Base-by-base conservation (phyloP, 23 tunicate genomes). In the Trididemnum miniatum region DNA sequence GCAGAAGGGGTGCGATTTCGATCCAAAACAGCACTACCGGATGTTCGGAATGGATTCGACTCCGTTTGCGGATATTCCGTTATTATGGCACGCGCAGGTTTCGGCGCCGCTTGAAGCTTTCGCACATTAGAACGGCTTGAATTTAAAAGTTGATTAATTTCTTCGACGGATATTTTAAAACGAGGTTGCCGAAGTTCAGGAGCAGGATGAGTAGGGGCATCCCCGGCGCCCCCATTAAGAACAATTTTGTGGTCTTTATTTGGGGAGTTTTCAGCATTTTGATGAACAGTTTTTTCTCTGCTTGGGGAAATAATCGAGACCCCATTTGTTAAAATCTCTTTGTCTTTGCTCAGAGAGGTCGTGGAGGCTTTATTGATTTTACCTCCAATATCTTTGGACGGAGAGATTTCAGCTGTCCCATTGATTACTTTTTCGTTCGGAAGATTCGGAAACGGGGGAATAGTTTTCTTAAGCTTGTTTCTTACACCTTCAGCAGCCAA, bases 81-180 rank as follows among this genome's bases (percentile, higher is more conserved):
- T 31, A 67, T 7, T 4, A 67, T 67, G 5, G 25, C 67, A 4
- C 67, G 67, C n/a, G 75, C 38, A 22, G 20, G 22, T 31, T 31
- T 67, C 15, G 75, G 18, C 7, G 31, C 32, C 12, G 75, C 31
- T 33, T 32, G 37, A 38, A 67, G 38, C n/a, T 67, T 67, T 31
- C 32, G 38, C 15, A 33, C 30, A 22, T 38, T 27, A 1, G 31
- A 37, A 5, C 59, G 57, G 20, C 7, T 15, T 73, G 79, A 37
- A 73, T 73, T 73, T 9, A 73, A 24, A 28, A 73, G 12, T 2
- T 59, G 79, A 26, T 73, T 73, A 9, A 73, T 73, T 73, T 73
- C 30, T 20, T 73, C 79, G 9, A 73, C 32, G 28, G 79, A 40
- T 20, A 73, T 38, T 37, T 31, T n/a, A 18, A 40, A 38, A 2